Base-by-base conservation (phyloP, 2,797 vertebrate genomes). In the Thaleichthys pacificus region DNA sequence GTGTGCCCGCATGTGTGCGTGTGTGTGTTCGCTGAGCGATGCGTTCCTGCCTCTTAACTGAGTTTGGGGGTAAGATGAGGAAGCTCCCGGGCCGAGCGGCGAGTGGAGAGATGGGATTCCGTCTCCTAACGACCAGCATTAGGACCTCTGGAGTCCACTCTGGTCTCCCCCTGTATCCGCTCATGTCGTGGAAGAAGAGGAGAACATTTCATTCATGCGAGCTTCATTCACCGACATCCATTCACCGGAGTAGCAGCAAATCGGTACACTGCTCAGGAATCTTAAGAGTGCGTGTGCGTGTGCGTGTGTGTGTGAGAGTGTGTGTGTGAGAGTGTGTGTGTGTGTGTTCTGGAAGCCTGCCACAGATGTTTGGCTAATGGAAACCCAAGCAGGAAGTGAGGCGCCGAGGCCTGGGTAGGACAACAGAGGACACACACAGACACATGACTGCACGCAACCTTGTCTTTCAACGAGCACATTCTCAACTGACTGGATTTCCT, bases 301-400 rank as follows among this genome's bases (percentile, higher is more conserved):
- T 24, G 68, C 71, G n/a, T 67, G 12, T 57, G 22, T 61, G 60
- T 64, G 5, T 66, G 69, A n/a, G n/a, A n/a, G 70, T 49, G 6
- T 24, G 68, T 72, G n/a, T 67, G 12, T 57, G 22, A n/a, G n/a
- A n/a, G n/a, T 61, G 60, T 69, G 67, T 72, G 70, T 56, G 6
- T 66, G 66, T 24, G 68, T 72, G 57, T 61, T 58, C 58, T 70
- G 69, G 74, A 17, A 69, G 61, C 26, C 61, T 72, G 76, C 76
- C 79, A 81, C 24, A 62, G 61, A 64, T 73, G 80, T 82, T 78
- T 74, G 73, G 73, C 74, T 79, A 74, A 83, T 79, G 71, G 75
- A 75, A 82, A 80, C 76, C 71, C 74, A 85, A 84, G 77, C 80
- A 82, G 82, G 79, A 87, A 83, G 72, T 75, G 54, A 80, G 79